These are phyloP conservation scores for Poecilia velifera DNA, from an alignment of 2,797 vertebrate genomes.

Conservation along the genomic window DNA sequence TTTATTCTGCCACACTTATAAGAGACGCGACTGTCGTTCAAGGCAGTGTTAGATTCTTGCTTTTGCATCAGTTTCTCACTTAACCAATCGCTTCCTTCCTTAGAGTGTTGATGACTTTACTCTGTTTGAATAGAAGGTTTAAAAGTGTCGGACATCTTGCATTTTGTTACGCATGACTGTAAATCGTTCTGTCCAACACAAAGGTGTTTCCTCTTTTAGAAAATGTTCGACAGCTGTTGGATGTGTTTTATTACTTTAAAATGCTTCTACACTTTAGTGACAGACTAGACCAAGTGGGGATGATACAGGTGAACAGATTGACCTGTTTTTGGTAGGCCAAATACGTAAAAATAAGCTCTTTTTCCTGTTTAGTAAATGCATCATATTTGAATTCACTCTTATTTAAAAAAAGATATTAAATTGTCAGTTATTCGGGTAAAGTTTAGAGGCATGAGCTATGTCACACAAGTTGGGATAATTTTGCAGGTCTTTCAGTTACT, in stretches of 20 bases:
- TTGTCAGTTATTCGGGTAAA: too few relatives aligned
- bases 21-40: neutral
- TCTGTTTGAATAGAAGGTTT: neutral
- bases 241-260: neutral
- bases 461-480: neutral
- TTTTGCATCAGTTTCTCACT: slow-evolving; percentile 13
- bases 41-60: neutral
- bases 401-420: neutral
- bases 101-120: slow-evolving; percentile 2
- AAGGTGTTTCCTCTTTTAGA: slow-evolving; percentile 7
- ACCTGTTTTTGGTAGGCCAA: neutral
- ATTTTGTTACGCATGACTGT: neutral
- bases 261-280: neutral
- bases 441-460: neutral
- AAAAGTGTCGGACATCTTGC: neutral
- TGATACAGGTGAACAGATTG: neutral
- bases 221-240: neutral
- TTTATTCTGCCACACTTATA: neutral
- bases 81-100: neutral
- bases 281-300: too few relatives aligned
- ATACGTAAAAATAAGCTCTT: neutral
- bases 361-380: neutral
- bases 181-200: neutral
- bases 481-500: neutral
- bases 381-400: neutral